Evolutionary conservation across 2,113 vertebrate species (phyloP), one percentile per base, ranked within the genome.

Genomic region (Barnardius zonarius): DNA sequence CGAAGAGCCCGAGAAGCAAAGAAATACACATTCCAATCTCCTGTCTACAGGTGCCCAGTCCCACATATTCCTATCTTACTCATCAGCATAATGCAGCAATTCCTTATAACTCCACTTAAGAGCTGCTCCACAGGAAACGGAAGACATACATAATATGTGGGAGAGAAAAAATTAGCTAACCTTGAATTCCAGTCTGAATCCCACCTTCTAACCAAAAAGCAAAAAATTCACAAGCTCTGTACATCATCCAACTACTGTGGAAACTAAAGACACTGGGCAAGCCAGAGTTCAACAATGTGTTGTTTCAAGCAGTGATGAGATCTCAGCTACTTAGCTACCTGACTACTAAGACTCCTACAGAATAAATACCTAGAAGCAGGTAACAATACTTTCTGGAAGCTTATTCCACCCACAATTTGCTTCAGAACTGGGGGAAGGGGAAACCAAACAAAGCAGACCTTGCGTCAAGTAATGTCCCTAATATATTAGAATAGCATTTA

Each of bases 191-290:
- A 48, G 14, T 54, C 4, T 4, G 4, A 78, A 87, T 11, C 25
- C 4, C 2, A 7, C 18, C 14, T 16, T 7, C 6, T 6, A 69
- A 20, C 10, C 4, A 79, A 51, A 74, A 69, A 43, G 11, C 5
- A 10, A 12, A 33, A 83, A 51, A 5, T 0, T 1, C 2, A 2
- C 0, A 52, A 51, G 3, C 75, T 39, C 37, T 28, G 6, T 33
- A 55, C 2, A 3, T 22, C 8, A 66, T 2, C 30, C 16, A 52
- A 17, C 30, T 43, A 35, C 15, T 11, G 31, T 1, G 8, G 39
- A 68, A 92, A 69, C 2, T 5, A 86, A 86, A 46, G 31, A 49
- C 20, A 48, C 8, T 2, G 2, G 3, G 5, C 3, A 72, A 67
- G 5, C 7, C 10, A 8, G 12, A 86, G 28, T 22, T 72, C 4